These are phyloP conservation scores for Cephus nigrinus DNA, from an alignment of 2,888 invertebrate genomes.

Conservation along the genomic window DNA sequence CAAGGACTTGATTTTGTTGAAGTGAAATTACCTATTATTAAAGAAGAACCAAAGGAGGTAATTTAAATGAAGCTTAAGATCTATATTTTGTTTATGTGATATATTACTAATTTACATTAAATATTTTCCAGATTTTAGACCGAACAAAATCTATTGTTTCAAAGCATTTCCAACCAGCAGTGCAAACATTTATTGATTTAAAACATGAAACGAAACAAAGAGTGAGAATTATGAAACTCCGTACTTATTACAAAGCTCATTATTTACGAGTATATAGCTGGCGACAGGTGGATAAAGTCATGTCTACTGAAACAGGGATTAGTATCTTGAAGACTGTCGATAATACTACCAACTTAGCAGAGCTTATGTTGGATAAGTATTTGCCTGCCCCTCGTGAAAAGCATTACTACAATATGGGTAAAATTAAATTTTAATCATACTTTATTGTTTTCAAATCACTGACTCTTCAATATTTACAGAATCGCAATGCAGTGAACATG, in stretches of 20 bases:
- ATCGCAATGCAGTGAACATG: conserved; percentile 48
- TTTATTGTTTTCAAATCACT: conserved; percentile 15
- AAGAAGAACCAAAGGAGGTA: conserved; percentile 71
- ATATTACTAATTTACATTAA: background rate
- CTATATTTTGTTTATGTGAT: conserved; percentile 1
- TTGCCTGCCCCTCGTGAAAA: conserved; percentile 73
- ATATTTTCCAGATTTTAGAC: conserved; percentile 51
- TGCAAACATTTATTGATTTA: conserved; percentile 49
- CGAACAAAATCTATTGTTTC: conserved; percentile 56
- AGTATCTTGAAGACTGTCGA: conserved; percentile 77
- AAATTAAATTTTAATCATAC: conserved; percentile 9
- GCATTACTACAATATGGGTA: conserved; percentile 67
- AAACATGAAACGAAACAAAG: conserved; percentile 51
- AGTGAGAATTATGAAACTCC: conserved; percentile 51
- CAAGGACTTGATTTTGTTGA: conserved; percentile 75
- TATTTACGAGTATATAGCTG: conserved; percentile 78
- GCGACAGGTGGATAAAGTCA: conserved; percentile 78
- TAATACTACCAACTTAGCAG: conserved; percentile 76
- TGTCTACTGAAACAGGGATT: conserved; percentile 78
- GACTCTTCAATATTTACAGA: conserved; percentile 31
- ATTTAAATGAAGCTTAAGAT: background rate
- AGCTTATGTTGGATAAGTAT: conserved; percentile 80
- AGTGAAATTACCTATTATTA: conserved; percentile 74
- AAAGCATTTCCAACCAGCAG: conserved; percentile 48
- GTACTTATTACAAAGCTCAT: conserved; percentile 68